Conservation (phyloP, 2,797 vertebrate species). For the Pampus argenteus region DNA sequence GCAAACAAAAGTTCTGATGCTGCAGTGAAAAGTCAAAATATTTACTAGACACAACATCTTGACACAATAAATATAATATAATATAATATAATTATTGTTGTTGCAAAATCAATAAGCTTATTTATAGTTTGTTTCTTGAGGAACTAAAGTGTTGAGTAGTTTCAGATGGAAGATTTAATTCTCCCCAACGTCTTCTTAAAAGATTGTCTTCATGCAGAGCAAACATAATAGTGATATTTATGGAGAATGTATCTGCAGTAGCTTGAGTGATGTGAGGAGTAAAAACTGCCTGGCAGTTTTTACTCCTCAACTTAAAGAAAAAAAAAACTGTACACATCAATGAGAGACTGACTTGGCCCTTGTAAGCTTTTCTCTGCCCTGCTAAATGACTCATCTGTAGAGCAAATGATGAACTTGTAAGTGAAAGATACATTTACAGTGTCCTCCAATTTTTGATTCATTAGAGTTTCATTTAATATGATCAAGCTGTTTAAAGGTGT, state of each 20-base stretch:
- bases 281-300: too few species aligned
- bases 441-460: neutral
- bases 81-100: conserved; percentile 21
- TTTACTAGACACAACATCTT: neutral
- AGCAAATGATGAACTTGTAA: conserved; percentile 14
- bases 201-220: conserved; percentile 11
- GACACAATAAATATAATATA: conserved; percentile 1
- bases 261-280: conserved; percentile 32
- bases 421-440: conserved; percentile 4
- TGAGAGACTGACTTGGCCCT: conserved; percentile 35
- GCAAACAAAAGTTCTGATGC: conserved; percentile 17
- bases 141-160: conserved; percentile 9
- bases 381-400: conserved; percentile 14
- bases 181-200: conserved; percentile 10
- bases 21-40: neutral
- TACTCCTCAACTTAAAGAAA: conserved; percentile 17
- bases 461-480: neutral
- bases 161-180: conserved; percentile 23
- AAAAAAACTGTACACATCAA: conserved; percentile 14
- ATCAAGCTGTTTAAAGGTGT: conserved; percentile 10
- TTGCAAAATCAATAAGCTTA: conserved; percentile 10
- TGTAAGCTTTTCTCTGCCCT: conserved; percentile 10
- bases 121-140: conserved; percentile 16
- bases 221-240: conserved; percentile 33
- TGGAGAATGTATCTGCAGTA: conserved; percentile 25